Evolutionary conservation across 1,140 invertebrate species (phyloP).

Genomic region (Aphaenogaster rudis): DNA sequence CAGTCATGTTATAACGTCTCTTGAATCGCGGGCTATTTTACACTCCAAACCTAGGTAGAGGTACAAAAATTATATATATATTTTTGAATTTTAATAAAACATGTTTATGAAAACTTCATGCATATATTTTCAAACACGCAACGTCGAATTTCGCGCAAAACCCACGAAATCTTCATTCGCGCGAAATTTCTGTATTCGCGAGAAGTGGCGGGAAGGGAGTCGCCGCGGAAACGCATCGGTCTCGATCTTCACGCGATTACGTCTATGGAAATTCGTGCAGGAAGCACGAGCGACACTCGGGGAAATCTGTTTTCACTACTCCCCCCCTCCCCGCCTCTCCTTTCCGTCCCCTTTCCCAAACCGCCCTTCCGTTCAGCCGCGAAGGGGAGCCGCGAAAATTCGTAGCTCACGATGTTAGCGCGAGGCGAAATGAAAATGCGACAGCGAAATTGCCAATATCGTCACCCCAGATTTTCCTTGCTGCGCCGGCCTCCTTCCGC

Average conservation of each 20-base stretch:
- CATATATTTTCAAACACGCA: background rate
- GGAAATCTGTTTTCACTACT: constrained; percentile 67
- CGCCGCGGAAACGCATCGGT: constrained; percentile 19
- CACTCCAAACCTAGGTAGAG: background rate
- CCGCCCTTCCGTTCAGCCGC: background rate
- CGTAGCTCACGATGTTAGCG: constrained; percentile 72
- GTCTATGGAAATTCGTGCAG: constrained; percentile 40
- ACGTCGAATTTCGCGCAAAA: constrained; percentile 22
- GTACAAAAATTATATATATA: too few relatives aligned
- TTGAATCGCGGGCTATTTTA: background rate
- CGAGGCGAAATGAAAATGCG: constrained; percentile 69
- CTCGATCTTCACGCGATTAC: constrained; percentile 57
- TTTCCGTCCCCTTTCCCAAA: constrained; percentile 2
- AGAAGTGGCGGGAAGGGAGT: background rate
- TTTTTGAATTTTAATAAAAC: background rate
- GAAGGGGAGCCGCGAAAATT: constrained; percentile 67
- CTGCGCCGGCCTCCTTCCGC: background rate
- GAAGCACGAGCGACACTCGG: constrained; percentile 45
- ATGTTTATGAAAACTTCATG: background rate
- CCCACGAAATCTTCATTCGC: constrained; percentile 41
- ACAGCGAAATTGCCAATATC: constrained; percentile 77
- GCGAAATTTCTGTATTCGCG: constrained; percentile 42
- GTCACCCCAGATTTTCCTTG: constrained; percentile 63
- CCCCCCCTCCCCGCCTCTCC: background rate
- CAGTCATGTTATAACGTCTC: background rate